phyloP scores from a whole-genome alignment of 2,888 invertebrate genomes.

The Acheta domesticus region DNA sequence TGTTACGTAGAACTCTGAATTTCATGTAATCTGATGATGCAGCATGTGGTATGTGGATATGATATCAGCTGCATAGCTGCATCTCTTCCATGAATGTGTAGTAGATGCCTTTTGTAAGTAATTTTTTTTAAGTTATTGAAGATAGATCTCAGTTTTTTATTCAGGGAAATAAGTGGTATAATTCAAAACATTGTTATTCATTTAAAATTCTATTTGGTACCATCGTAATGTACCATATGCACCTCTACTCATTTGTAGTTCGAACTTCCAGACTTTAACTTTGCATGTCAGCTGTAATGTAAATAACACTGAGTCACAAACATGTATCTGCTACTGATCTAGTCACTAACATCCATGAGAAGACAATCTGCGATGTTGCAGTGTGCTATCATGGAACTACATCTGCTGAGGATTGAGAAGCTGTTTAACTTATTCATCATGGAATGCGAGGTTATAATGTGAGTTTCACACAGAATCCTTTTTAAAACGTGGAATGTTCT shows the following conservation, averaged over 20 bases:
- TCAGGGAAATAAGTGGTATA: too few relatives aligned
- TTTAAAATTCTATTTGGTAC: too few relatives aligned
- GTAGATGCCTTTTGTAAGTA: too few relatives aligned
- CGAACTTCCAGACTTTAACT: background rate
- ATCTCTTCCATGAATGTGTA: background rate
- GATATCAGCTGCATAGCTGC: slow-evolving; percentile 2
- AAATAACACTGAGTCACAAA: slow-evolving; percentile 9
- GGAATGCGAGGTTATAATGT: background rate
- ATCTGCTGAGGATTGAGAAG: slow-evolving; percentile 3
- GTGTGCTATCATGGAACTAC: background rate
- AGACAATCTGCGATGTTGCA: slow-evolving; percentile 11
- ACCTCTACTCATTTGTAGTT: background rate
- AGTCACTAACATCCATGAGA: background rate
- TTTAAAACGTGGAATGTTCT: background rate
- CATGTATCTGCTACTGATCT: background rate
- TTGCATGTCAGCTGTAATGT: background rate
- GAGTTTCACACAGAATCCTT: background rate
- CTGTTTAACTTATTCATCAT: background rate
- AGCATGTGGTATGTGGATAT: slow-evolving; percentile 18
- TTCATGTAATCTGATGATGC: background rate
- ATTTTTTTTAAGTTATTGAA: too few relatives aligned
- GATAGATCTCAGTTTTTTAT: too few relatives aligned
- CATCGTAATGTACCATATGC: too few relatives aligned
- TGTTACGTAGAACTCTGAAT: too few relatives aligned
- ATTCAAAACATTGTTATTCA: too few relatives aligned